Evolutionary conservation across 2,797 vertebrate genomes (phyloP), one percentile per base, ranked within the genome.

Genomic region (Chelmon rostratus): DNA sequence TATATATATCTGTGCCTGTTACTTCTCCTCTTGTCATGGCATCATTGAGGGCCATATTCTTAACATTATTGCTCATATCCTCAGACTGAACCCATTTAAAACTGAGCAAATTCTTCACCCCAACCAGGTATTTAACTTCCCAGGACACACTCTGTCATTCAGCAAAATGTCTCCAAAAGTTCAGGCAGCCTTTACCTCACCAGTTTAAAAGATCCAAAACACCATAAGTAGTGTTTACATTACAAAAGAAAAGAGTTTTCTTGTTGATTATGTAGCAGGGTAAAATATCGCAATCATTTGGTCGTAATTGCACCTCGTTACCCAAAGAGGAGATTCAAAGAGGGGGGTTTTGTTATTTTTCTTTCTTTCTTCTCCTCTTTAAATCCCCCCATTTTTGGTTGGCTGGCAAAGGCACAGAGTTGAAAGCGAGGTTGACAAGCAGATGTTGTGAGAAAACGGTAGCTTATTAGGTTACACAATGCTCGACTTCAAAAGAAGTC

Each of bases 401-500:
- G 79, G 76, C 74, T 90, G 86, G 87, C 85, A 87, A 78, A 87
- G 84, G 83, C 84, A 61, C 78, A 35, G 73, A 90, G 90, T 92
- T 95, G 92, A 95, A 91, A 92, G 90, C 71, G 8, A 81, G 91
- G 91, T 93, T 95, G 92, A 95, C 92, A 92, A 93, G 94, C 93
- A 95, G 94, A 95, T 93, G 93, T 94, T 94, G 88, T 92, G 92
- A 93, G 91, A 94, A 91, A 95, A 94, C 91, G 88, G 90, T 86
- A 91, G 90, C 93, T 91, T 95, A 94, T 95, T 94, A 93, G 89
- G 91, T 94, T 94, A 90, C 94, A 93, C 91, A 92, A 89, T 90
- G 76, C 81, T 67, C 64, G 3, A 89, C 91, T 90, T 93, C 92
- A 94, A 92, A 94, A 85, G 90, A 68, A 82, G 83, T 63, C 64